Evolutionary conservation across 2,888 invertebrate species (phyloP).

Genomic region (Cephus rjabovi): DNA sequence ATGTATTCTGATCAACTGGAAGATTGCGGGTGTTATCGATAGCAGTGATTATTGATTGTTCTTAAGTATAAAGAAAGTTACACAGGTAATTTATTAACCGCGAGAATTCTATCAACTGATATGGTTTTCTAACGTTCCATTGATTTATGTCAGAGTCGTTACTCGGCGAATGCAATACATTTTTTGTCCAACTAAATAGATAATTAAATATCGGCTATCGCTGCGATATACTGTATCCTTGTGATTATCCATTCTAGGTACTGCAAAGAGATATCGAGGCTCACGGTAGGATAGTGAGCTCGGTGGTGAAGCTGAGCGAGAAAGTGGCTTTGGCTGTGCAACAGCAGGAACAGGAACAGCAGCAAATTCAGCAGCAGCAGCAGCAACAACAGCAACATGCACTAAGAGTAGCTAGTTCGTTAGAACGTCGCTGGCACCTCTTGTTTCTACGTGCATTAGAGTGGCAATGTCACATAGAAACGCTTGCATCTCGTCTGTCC

Average conservation of each 20-base stretch:
- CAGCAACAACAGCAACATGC: conserved; percentile 51
- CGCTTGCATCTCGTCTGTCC: conserved; percentile 77
- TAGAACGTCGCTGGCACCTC: conserved; percentile 91
- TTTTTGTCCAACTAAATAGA: too few relatives aligned
- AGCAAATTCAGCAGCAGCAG: conserved; percentile 23
- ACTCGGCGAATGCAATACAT: too few relatives aligned
- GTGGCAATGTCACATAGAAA: conserved; percentile 92
- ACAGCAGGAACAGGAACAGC: conserved; percentile 29
- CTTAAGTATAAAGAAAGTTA: too few relatives aligned
- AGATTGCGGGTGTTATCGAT: too few relatives aligned
- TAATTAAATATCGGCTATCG: too few relatives aligned
- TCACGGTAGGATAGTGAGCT: conserved; percentile 86
- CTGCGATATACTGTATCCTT: too few relatives aligned
- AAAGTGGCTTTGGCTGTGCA: conserved; percentile 66
- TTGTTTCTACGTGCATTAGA: conserved; percentile 90
- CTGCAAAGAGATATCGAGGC: conserved; percentile 94
- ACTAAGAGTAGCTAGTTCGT: conserved; percentile 74
- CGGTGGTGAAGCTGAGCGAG: conserved; percentile 81
- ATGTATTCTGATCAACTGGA: too few relatives aligned
- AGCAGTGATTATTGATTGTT: too few relatives aligned
- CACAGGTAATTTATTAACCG: too few relatives aligned
- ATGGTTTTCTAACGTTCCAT: too few relatives aligned
- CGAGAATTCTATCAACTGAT: too few relatives aligned
- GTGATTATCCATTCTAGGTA: conserved; percentile 73
- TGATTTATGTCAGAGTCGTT: too few relatives aligned